Conservation (phyloP, 2,113 vertebrate genomes). For the Ageneiosus marmoratus region DNA sequence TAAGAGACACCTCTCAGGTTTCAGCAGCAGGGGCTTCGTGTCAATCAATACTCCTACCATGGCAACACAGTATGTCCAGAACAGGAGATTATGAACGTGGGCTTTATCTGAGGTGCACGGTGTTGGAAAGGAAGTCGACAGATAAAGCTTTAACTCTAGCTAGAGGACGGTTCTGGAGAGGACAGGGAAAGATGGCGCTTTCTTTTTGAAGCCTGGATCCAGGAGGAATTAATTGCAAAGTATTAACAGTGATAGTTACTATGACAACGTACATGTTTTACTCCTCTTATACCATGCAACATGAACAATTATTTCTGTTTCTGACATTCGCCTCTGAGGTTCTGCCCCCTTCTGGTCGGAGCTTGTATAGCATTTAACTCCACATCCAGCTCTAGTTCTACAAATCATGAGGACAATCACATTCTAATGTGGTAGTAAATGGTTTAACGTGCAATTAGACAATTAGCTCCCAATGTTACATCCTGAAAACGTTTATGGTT, state of each 20-base stretch:
- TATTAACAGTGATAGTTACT: too few relatives aligned
- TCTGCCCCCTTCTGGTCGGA: background rate
- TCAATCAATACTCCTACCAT: conserved; percentile 47
- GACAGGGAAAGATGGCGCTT: background rate
- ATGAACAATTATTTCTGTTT: background rate
- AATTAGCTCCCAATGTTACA: background rate
- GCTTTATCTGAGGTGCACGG: conserved; percentile 26
- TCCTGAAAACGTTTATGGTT: too few relatives aligned
- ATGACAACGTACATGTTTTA: too few relatives aligned
- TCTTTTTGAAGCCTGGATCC: background rate
- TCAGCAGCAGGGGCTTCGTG: conserved; percentile 20
- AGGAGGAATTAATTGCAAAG: background rate
- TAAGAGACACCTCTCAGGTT: conserved; percentile 48
- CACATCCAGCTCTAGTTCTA: too few relatives aligned
- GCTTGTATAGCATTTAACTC: background rate
- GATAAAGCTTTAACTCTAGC: conserved; percentile 39
- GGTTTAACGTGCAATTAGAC: background rate
- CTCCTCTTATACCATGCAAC: background rate
- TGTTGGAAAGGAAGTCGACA: conserved; percentile 28
- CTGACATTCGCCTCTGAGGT: background rate
- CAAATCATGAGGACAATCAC: too few relatives aligned
- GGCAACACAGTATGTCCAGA: conserved; percentile 48
- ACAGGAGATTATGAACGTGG: conserved; percentile 41
- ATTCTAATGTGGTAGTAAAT: background rate
- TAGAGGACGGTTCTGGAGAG: background rate